phyloP scores from a whole-genome alignment of 1,140 invertebrate species.

The Pseudomyrmex concolor region DNA sequence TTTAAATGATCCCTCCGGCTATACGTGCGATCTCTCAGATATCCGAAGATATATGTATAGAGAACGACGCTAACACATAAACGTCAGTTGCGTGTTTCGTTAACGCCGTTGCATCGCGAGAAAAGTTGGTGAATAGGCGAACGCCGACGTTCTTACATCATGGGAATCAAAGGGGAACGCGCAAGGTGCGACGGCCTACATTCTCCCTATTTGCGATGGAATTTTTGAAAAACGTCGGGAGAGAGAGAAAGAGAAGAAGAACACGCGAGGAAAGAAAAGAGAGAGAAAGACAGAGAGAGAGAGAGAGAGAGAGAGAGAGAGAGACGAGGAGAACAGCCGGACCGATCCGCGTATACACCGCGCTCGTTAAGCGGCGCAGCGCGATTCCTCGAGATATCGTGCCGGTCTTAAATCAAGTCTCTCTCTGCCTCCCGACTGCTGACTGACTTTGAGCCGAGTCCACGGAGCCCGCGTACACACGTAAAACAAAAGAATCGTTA shows the following conservation, averaged over 20 bases:
- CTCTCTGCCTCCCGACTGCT: slow-evolving; percentile 76
- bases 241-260: neutral
- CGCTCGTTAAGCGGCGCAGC: slow-evolving; percentile 82
- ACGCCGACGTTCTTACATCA: slow-evolving; percentile 35
- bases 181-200: slow-evolving; percentile 57
- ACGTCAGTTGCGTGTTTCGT: slow-evolving; percentile 4
- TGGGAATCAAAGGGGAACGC: slow-evolving; percentile 23
- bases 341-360: slow-evolving; percentile 64
- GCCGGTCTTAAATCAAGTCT: slow-evolving; percentile 83
- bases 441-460: slow-evolving; percentile 82
- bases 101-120: slow-evolving; percentile 9
- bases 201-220: slow-evolving; percentile 14
- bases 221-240: slow-evolving; percentile 52
- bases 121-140: neutral
- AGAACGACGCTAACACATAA: neutral
- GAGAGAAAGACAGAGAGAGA: neutral
- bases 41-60: slow-evolving; percentile 10
- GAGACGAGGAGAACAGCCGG: slow-evolving; percentile 4
- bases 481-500: slow-evolving; percentile 84
- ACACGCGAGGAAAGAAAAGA: neutral
- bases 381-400: slow-evolving; percentile 83
- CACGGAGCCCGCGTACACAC: slow-evolving; percentile 77
- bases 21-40: neutral
- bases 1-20: neutral
- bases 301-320: no score